Evolutionary conservation across 2,113 vertebrate genomes (phyloP), one percentile per base, ranked within the genome.

Genomic region (Isurus oxyrinchus): DNA sequence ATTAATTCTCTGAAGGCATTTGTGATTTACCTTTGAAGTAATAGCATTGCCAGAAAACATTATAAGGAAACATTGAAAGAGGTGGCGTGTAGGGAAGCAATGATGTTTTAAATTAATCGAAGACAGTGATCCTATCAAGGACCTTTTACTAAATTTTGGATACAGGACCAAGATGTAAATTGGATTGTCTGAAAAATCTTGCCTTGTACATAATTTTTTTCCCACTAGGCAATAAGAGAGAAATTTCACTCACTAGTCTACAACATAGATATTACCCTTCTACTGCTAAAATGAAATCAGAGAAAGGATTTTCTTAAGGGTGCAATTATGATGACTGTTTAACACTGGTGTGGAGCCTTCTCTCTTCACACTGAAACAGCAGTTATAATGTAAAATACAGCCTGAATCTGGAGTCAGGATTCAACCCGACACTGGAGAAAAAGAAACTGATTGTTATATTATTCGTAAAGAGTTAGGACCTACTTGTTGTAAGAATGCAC

Each of bases 1-100:
- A 94, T 94, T 94, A 66, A 94, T 63, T 66, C 91, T 94, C 61
- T 94, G 57, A 94, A 63, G n/a, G 91, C 61, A 66, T 66, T 94
- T 94, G 91, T 66, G 59, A n/a, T 94, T 63, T 94, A 94, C 61
- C 61, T 66, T 66, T 66, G 63, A 95, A 95, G 63, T 94, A 94
- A 67, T 44, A 91, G 23, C 31, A 59, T 16, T 59, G 55, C 57
- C 35, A 49, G 88, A 61, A 93, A 93, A 61, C 88, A 93, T 93
- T 93, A 93, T 35, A n/a, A 93, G 88, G 55, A 93, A 61, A n/a
- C 57, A 93, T 19, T 93, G 57, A 19, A n/a, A n/a, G 57, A 93
- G 57, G 14, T 61, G 31, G 27, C 72, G 35, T 76, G 72, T 13
- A 19, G 57, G 40, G 40, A 44, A 84, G 40, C 16, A 23, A 16